Conservation (phyloP, 2,797 vertebrate genomes). For the Anisognathus igniventris region DNA sequence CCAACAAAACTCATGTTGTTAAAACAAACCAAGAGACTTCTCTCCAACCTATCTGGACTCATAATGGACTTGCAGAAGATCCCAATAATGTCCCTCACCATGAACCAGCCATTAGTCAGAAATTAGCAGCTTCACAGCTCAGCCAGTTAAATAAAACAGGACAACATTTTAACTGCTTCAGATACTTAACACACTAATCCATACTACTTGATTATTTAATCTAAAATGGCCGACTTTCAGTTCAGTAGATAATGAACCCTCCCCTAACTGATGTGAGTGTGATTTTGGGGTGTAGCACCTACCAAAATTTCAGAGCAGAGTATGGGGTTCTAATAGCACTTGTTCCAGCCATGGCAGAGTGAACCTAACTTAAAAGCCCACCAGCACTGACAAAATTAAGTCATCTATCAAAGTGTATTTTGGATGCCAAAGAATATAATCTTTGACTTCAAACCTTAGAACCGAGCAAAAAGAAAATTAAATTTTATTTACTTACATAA, state of each 20-base stretch:
- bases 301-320: background rate
- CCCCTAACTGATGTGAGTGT: background rate
- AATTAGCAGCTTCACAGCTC: background rate
- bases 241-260: background rate
- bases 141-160: background rate
- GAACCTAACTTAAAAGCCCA: background rate
- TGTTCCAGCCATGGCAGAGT: background rate
- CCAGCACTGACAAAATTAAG: background rate
- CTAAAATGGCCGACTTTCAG: background rate
- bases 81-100: background rate
- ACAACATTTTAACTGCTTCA: background rate
- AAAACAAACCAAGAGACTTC: background rate
- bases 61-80: background rate
- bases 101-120: background rate
- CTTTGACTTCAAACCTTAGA: background rate
- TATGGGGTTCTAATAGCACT: fast-evolving
- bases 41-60: background rate
- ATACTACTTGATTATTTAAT: background rate
- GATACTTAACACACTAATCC: background rate
- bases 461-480: background rate
- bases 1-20: background rate
- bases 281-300: background rate
- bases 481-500: background rate
- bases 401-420: background rate
- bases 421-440: background rate